Conservation (phyloP, 64 coral and sea anemone species). For the Anthopleura sola region DNA sequence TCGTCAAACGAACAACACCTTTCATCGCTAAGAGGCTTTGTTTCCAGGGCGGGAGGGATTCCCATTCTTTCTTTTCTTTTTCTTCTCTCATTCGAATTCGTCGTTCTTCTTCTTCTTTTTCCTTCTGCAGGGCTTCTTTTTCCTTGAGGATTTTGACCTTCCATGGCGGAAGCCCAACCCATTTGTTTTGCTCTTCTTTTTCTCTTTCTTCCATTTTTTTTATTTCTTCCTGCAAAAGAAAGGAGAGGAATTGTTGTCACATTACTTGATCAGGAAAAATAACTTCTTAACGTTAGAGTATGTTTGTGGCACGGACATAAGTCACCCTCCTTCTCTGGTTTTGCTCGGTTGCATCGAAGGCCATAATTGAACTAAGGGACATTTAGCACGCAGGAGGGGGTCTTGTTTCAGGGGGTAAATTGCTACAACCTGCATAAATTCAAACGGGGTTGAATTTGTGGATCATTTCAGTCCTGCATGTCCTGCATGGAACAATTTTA, state of each 20-base stretch:
- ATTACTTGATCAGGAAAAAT: neutral
- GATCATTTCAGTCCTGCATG: no score
- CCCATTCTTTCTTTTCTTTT: constrained; percentile 8
- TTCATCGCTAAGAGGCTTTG: neutral
- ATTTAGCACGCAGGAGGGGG: no score
- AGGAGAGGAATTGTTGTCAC: neutral
- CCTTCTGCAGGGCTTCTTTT: neutral
- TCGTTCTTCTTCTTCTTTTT: neutral
- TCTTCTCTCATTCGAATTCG: neutral
- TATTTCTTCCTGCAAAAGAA: neutral
- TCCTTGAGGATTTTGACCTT: neutral
- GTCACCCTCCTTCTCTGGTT: no score
- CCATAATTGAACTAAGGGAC: no score
- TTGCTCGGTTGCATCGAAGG: no score
- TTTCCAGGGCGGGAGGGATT: constrained; percentile 8
- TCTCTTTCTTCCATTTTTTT: neutral
- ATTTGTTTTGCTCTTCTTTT: constrained; percentile 11
- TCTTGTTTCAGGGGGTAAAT: no score
- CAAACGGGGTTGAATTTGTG: no score
- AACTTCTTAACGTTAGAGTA: no score
- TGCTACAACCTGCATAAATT: no score
- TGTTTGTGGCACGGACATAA: no score
- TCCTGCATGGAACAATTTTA: no score
- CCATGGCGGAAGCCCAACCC: constrained; percentile 5
- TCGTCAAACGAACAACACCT: neutral